Base-by-base conservation (phyloP, 2,888 invertebrate genomes). In the Callinectes sapidus region DNA sequence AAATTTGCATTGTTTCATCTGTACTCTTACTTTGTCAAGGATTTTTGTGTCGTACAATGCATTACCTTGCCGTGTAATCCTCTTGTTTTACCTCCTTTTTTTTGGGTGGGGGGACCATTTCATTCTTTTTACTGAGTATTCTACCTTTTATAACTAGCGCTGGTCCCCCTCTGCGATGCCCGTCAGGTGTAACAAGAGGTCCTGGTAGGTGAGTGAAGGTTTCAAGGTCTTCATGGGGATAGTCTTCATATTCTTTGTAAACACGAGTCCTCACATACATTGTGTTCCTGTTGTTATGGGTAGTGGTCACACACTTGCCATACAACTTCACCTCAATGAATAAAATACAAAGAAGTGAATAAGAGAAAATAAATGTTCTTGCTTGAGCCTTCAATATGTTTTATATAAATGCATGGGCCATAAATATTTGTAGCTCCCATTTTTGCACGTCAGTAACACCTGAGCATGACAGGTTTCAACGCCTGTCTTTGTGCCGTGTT, bases 1-100 rank as follows among this genome's bases (percentile, higher is more conserved):
- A 35, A 81, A 81, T 81, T 81, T 35, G 16, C 81, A 13, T 81
- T 81, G 32, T 81, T 81, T 81, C 81, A n/a, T 35, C 14, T 81
- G 81, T 81, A 6, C 81, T 81, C 35, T 81, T 81, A 32, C 81
- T 81, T 81, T 81, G 35, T 81, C 81, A 81, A 1, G 81, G 13
- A 81, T 81, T 81, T 81, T 81, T 35, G 71, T 81, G 32, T 81
- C 81, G 16, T 35, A 35, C 81, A 81, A 13, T 35, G 14, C 81
- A 32, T 81, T 81, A 81, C 35, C 32, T 81, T 81, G 16, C 35
- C 35, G 8, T 81, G 28, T 81, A 48, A 16, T 32, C 14, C 81
- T 81, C 81, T 81, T 5, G 13, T 32, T 2, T 81, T 81, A 35
- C 81, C 35, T 18, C 18, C 61, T 23, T 48, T 48, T 48, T 48